A percentile compares a stretch with the other conserved stretches of the same genome.
Evolutionary conservation across 2,888 invertebrate genomes (phyloP).

Genomic region (Heliconius sara): DNA sequence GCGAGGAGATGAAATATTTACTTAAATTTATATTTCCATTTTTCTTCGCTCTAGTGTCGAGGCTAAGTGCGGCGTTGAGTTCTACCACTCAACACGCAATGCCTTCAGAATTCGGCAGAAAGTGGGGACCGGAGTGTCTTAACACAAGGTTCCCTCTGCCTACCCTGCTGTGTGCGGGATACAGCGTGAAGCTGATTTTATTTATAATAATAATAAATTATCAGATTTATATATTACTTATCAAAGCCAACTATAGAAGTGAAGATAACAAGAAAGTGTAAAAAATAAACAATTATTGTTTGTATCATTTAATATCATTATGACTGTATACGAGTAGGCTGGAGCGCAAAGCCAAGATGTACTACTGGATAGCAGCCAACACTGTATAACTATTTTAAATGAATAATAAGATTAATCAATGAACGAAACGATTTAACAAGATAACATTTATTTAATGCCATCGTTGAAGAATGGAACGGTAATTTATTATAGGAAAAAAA

Average conservation of each 20-base stretch:
- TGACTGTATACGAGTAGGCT: neutral
- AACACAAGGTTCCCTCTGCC: too few species aligned
- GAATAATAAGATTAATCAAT: conserved; percentile 21
- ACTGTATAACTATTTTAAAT: conserved; percentile 9
- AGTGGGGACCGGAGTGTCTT: too few species aligned
- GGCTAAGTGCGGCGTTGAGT: too few species aligned
- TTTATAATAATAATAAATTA: neutral
- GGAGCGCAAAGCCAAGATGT: conserved; percentile 16
- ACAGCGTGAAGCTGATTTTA: too few species aligned
- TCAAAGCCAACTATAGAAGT: neutral
- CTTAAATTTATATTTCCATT: too few species aligned
- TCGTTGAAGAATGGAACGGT: too few species aligned
- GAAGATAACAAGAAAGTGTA: neutral
- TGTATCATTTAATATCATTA: conserved; percentile 12
- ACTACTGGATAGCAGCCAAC: conserved; percentile 26
- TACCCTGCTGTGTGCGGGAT: too few species aligned
- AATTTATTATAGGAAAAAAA: too few species aligned
- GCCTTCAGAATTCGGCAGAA: too few species aligned
- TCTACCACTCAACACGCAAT: too few species aligned
- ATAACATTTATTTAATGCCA: conserved; percentile 8
- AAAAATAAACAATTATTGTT: neutral
- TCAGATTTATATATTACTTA: neutral
- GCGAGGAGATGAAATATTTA: too few species aligned
- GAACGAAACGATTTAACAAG: conserved; percentile 8
- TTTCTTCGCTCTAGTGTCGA: too few species aligned